Base-by-base conservation (phyloP, 2,888 invertebrate genomes). In the Microctonus brassicae region DNA sequence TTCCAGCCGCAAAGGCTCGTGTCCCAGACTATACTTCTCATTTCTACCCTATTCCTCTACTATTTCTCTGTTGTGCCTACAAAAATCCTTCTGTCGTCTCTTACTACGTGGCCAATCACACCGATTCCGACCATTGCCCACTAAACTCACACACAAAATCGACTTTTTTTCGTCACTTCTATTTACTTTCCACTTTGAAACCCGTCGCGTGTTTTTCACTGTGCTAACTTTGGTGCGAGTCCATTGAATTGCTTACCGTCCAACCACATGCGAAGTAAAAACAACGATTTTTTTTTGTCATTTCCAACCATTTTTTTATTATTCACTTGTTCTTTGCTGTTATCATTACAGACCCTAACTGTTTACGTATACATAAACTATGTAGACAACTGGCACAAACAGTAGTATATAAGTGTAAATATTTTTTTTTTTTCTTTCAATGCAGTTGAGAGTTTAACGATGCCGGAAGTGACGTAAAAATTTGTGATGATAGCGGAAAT, bases 1-100 rank as follows among this genome's bases (percentile, higher is more conserved):
- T 81, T 81, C 80, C 80, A 75, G 75, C 71, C 72, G 71, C 73
- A 73, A 73, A 75, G 61, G 68, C 65, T 69, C 53, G 60, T 55
- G 53, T 61, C 60, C 26, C 62, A 58, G 47, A 67, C 57, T 69
- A 20, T 55, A 52, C 36, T 65, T 70, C 65, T 52, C 33, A 22
- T 42, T 3, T 29, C 60, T 22, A 65, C 20, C 55, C 17, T 20
- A n/a, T 22, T 52, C 10, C 26, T 29, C 68, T 10, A n/a, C 13
- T n/a, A 39, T 39, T n/a, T 39, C 34, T 29, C 39, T 36, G 20
- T 29, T 26, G 11, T 53, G 13, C 53, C 33, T 53, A 26, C 29
- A 36, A 34, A 57, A n/a, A n/a, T n/a, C n/a, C n/a, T n/a, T n/a
- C n/a, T n/a, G n/a, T n/a, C n/a, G n/a, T n/a, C n/a, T n/a, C n/a